Percentiles rank a stretch among this genome's conserved stretches.
Evolutionary conservation across 2,797 vertebrate species (phyloP).

Genomic region (Cryptoblepharus egeriae): DNA sequence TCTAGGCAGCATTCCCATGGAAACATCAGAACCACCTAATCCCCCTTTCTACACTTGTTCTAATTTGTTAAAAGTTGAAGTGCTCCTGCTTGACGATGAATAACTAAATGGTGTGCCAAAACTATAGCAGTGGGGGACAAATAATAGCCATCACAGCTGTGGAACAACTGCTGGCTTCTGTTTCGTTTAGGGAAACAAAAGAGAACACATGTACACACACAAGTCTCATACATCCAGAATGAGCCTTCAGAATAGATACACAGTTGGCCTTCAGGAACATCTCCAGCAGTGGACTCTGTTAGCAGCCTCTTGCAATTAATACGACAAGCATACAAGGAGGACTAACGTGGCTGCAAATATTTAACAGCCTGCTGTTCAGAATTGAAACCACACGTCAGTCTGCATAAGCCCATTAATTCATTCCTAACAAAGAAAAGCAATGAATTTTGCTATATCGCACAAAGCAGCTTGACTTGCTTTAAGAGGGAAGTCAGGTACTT

Average conservation of each 20-base stretch:
- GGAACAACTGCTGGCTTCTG: conserved; percentile 8
- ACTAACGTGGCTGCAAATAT: conserved; percentile 10
- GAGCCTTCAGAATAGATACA: conserved; percentile 16
- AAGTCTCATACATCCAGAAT: not conserved
- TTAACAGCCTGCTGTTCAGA: conserved; percentile 28
- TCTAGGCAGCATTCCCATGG: conserved; percentile 13
- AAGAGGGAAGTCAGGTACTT: not conserved
- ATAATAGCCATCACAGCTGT: conserved; percentile 13
- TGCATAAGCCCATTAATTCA: conserved; percentile 11
- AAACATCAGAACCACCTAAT: not conserved
- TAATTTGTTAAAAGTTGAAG: conserved; percentile 19
- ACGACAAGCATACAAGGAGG: conserved; percentile 11
- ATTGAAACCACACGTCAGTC: not conserved
- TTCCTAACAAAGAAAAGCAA: conserved; percentile 4
- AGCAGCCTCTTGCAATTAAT: conserved; percentile 18
- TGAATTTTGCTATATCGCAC: not conserved
- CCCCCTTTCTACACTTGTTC: not conserved
- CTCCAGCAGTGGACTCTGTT: not conserved
- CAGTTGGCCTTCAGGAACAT: not conserved
- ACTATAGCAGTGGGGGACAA: not conserved
- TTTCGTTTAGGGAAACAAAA: conserved; percentile 15
- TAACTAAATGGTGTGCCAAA: conserved; percentile 5
- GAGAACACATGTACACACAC: not conserved
- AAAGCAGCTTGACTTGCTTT: conserved; percentile 13
- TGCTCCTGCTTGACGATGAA: not conserved